phyloP scores from a whole-genome alignment of 2,113 vertebrate genomes.

The Tinamus guttatus region DNA sequence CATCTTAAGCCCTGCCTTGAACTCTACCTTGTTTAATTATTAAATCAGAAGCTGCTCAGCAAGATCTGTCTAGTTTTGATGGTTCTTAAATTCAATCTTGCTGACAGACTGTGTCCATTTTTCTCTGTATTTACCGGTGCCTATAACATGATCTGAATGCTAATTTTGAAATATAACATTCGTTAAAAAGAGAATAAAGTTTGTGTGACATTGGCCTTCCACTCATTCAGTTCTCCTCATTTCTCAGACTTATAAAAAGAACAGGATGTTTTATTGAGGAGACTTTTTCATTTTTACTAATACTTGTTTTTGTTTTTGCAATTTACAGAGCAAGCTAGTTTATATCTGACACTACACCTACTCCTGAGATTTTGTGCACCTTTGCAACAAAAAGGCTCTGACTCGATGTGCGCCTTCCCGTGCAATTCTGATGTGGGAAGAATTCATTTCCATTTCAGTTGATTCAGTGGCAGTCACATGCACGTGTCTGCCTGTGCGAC shows the following conservation, averaged over 20 bases:
- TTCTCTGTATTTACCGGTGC: slow-evolving; percentile 79
- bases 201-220: slow-evolving; percentile 48
- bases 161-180: slow-evolving; percentile 80
- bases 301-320: neutral
- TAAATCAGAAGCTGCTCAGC: slow-evolving; percentile 82
- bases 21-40: slow-evolving; percentile 90
- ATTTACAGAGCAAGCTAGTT: neutral
- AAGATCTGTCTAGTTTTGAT: slow-evolving; percentile 85
- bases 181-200: slow-evolving; percentile 75
- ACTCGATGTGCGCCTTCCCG: neutral
- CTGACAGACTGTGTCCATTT: slow-evolving; percentile 88
- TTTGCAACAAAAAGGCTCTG: neutral
- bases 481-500: neutral
- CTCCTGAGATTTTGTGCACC: neutral
- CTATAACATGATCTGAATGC: slow-evolving; percentile 78
- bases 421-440: neutral
- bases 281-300: neutral
- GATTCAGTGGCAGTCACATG: too few relatives aligned
- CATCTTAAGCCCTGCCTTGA: slow-evolving; percentile 85
- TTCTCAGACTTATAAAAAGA: slow-evolving; percentile 28
- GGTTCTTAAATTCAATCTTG: slow-evolving; percentile 86
- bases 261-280: neutral
- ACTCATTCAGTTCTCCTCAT: slow-evolving; percentile 37
- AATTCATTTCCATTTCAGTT: neutral
- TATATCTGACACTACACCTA: neutral